phyloP scores from a whole-genome alignment of 2,797 vertebrate species.

The Eulemur coronatus region DNA sequence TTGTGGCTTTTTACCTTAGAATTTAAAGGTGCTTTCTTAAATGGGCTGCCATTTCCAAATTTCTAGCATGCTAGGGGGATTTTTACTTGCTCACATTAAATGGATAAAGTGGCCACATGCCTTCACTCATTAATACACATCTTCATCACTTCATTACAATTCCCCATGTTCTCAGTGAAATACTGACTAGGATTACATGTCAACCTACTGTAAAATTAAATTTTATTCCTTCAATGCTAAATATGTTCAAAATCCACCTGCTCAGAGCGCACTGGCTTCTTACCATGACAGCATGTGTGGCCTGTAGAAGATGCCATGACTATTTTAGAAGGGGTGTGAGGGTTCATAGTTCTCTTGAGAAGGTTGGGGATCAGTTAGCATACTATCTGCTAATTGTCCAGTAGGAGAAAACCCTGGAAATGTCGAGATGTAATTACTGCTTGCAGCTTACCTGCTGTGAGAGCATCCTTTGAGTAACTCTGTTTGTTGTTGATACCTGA shows the following conservation, averaged over 20 bases:
- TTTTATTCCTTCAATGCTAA: background rate
- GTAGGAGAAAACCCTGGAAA: slow-evolving; percentile 35
- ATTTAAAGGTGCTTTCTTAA: background rate
- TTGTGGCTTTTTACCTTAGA: background rate
- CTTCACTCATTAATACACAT: too few species aligned
- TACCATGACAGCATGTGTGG: fast-evolving
- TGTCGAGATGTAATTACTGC: slow-evolving; percentile 58
- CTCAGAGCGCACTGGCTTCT: background rate
- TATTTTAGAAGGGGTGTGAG: background rate
- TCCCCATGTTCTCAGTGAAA: background rate
- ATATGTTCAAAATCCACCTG: background rate
- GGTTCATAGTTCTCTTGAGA: background rate
- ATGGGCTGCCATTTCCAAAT: background rate
- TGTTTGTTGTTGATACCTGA: slow-evolving; percentile 82
- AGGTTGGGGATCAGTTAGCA: background rate
- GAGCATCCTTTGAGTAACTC: slow-evolving; percentile 52
- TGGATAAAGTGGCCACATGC: background rate
- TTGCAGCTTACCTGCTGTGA: slow-evolving; percentile 70
- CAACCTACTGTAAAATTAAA: background rate
- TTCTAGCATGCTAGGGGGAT: too few species aligned
- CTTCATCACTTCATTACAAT: background rate
- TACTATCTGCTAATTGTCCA: slow-evolving; percentile 55
- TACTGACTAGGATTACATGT: background rate
- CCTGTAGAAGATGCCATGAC: background rate
- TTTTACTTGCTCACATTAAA: background rate